Conservation (phyloP, 2,888 invertebrate genomes). For the Heliconius charithonia region DNA sequence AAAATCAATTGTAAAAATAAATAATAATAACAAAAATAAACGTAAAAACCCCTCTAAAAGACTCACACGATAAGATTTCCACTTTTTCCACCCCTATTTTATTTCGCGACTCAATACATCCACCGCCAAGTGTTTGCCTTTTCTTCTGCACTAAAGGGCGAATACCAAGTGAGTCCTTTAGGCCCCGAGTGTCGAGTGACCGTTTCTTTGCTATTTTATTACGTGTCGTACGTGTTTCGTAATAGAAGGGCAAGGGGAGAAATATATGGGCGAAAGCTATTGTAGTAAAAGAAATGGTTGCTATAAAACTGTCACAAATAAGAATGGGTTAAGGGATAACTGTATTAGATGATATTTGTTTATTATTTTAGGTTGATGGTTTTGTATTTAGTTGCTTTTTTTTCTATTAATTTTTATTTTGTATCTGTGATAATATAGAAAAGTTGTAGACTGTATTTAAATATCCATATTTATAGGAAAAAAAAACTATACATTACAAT, state of each 20-base stretch:
- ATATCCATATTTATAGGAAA: too few relatives aligned
- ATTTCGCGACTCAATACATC: conserved; percentile 82
- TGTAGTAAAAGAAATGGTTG: conserved; percentile 14
- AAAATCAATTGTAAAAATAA: background rate
- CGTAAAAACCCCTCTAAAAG: conserved; percentile 58
- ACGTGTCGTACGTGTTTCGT: conserved; percentile 74
- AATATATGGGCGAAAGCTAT: conserved; percentile 33
- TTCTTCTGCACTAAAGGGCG: conserved; percentile 74
- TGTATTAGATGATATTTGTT: conserved; percentile 5
- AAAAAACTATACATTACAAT: too few relatives aligned
- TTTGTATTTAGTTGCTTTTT: background rate
- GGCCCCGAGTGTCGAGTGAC: conserved; percentile 72
- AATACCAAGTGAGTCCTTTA: conserved; percentile 77
- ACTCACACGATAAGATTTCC: conserved; percentile 57
- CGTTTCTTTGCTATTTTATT: conserved; percentile 79
- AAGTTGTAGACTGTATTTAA: too few relatives aligned
- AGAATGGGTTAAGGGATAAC: conserved; percentile 19
- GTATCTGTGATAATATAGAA: too few relatives aligned
- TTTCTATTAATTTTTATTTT: background rate
- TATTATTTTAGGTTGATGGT: background rate
- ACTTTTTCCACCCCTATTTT: conserved; percentile 74
- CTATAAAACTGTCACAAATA: conserved; percentile 24
- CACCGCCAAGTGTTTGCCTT: conserved; percentile 79
- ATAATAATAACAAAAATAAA: background rate
- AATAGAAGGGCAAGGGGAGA: conserved; percentile 58